Evolutionary conservation across 1,140 invertebrate genomes (phyloP), one percentile per base, ranked within the genome.

Genomic region (Ceratina calcarata): DNA sequence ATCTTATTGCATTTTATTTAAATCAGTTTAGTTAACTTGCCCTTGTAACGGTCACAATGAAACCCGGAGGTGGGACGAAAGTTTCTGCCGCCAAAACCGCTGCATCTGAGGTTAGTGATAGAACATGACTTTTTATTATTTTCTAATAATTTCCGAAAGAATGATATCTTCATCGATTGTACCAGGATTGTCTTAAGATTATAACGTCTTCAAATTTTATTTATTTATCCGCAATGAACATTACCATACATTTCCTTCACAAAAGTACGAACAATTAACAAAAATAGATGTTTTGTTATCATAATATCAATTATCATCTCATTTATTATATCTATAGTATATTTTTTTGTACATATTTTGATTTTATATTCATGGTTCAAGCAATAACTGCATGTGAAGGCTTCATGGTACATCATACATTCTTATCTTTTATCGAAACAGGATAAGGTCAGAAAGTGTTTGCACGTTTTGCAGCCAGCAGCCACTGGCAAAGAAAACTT

Each of bases 401-500:
- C 60, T 72, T 65, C 2, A 32, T 16, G 20, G 18, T 62, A 27
- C 27, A 24, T 72, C 24, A 67, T 71, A 27, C 20, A 51, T 70
- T 61, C 57, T 76, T 82, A 7, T 78, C 67, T 87, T 82, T 76
- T 67, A 85, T 76, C 68, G 16, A 83, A 85, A 76, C 85, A 91
- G 90, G 90, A 90, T 80, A 93, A 91, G 86, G 65, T 86, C 75
- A 91, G 95, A 85, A 95, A 94, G 91, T 94, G 94, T 62, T 92
- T 95, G 22, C 95, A 95, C 91, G 93, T 93, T 72, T 87, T 96
- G 67, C 95, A 96, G 90, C 94, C 93, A 77, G 91, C 94, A 60
- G 94, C 95, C 66, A 93, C 90, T 16, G 94, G 95, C 83, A 94
- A 94, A 85, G 95, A 96, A 91, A 95, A 95, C 89, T 92, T 96